Percentiles rank a stretch among this genome's conserved stretches.
These are phyloP conservation scores for Octopus sinensis DNA, from an alignment of 1,140 invertebrate species.

Conservation along the genomic window DNA sequence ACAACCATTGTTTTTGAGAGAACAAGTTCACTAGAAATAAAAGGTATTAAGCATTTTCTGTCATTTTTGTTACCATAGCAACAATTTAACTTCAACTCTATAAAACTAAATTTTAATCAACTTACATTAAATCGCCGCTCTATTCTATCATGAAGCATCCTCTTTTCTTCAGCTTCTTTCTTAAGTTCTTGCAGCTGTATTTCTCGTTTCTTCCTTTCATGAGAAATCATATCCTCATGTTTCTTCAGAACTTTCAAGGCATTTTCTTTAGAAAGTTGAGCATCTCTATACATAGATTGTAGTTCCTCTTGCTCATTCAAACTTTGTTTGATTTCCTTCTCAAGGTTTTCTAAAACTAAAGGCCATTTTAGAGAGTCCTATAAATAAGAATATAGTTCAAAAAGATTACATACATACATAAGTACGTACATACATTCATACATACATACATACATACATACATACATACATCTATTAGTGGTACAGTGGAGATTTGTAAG, in stretches of 20 bases:
- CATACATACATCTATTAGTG: no score
- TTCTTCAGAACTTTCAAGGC: slow-evolving; percentile 48
- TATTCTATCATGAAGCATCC: slow-evolving; percentile 55
- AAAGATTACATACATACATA: not conserved
- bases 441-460: not conserved
- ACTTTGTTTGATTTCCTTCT: slow-evolving; percentile 45
- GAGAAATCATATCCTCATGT: slow-evolving; percentile 54
- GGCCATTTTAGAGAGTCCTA: slow-evolving; percentile 51
- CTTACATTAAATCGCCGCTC: slow-evolving; percentile 54
- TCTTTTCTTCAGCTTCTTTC: slow-evolving; percentile 58
- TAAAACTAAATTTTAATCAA: not conserved
- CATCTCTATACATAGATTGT: slow-evolving; percentile 54
- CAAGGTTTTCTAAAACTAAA: slow-evolving; percentile 45
- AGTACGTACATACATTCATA: not conserved
- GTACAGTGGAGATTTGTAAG: no score
- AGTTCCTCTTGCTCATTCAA: slow-evolving; percentile 50
- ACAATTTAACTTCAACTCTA: no score
- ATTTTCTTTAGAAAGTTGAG: slow-evolving; percentile 51
- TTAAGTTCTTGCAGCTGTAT: slow-evolving; percentile 56
- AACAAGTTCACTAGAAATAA: no score
- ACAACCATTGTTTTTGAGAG: no score
- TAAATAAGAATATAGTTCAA: slow-evolving; percentile 1
- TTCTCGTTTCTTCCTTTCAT: slow-evolving; percentile 55
- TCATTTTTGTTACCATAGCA: no score
- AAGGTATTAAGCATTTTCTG: no score